phyloP scores from a whole-genome alignment of 2,113 vertebrate genomes.

The Symphodus melops region DNA sequence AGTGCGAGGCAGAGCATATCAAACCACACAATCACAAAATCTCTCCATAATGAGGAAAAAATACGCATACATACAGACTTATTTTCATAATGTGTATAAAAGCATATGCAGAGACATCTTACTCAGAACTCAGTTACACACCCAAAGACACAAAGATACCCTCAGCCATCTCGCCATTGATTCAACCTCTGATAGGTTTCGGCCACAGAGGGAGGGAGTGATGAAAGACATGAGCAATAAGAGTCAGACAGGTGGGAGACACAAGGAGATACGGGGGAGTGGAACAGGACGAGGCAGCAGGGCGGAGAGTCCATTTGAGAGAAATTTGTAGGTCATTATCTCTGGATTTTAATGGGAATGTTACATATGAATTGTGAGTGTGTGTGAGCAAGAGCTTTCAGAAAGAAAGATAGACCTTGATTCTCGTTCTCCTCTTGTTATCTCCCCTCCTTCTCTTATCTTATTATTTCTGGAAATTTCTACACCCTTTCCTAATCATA shows the following conservation, averaged over 20 bases:
- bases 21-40: conserved; percentile 42
- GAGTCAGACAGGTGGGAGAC: conserved; percentile 70
- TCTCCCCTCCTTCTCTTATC: background rate
- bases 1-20: conserved; percentile 23
- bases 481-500: background rate
- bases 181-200: conserved; percentile 66
- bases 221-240: conserved; percentile 77
- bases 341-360: conserved; percentile 52
- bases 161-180: conserved; percentile 59
- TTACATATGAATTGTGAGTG: conserved; percentile 47
- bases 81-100: conserved; percentile 8
- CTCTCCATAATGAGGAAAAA: conserved; percentile 48
- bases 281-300: conserved; percentile 52
- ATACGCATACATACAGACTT: conserved; percentile 20
- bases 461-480: background rate
- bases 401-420: no score
- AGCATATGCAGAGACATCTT: background rate
- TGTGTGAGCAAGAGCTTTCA: background rate
- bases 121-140: conserved; percentile 19
- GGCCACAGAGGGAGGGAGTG: conserved; percentile 62
- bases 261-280: conserved; percentile 35
- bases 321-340: conserved; percentile 69
- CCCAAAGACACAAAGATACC: conserved; percentile 20
- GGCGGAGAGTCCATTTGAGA: conserved; percentile 58
- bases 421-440: background rate